A percentile compares a stretch with the other conserved stretches of the same genome.
These are phyloP conservation scores for Drosophila busckii DNA, from an alignment of 1,140 invertebrate species.

Conservation along the genomic window DNA sequence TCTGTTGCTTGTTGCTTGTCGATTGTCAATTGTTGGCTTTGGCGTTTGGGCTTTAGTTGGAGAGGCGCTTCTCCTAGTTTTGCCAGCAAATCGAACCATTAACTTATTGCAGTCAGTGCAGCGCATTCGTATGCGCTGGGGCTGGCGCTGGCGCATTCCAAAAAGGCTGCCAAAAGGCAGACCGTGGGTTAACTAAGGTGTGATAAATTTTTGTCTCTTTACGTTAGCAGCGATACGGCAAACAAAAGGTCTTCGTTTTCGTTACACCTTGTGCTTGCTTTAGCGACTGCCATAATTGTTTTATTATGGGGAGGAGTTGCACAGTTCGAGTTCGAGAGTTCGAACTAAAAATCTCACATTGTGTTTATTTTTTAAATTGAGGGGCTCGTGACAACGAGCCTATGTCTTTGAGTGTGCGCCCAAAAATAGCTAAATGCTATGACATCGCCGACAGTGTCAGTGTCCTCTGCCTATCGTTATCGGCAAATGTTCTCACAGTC, in stretches of 20 bases:
- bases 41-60: slow-evolving; percentile 38
- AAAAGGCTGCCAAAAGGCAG: slow-evolving; percentile 54
- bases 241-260: slow-evolving; percentile 40
- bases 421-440: slow-evolving; percentile 40
- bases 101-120: slow-evolving; percentile 73
- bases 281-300: slow-evolving; percentile 61
- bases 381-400: too few species aligned
- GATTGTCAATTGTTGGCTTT: slow-evolving; percentile 20
- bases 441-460: slow-evolving; percentile 21
- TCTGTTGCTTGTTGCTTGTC: slow-evolving; percentile 6
- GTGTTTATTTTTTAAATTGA: too few species aligned
- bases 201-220: slow-evolving; percentile 68
- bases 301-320: slow-evolving; percentile 45
- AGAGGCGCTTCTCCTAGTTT: slow-evolving; percentile 59
- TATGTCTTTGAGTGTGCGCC: too few species aligned
- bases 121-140: slow-evolving; percentile 32
- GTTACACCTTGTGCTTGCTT: not conserved
- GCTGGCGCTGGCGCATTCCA: slow-evolving; percentile 52
- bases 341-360: too few species aligned
- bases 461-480: too few species aligned
- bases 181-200: slow-evolving; percentile 75
- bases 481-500: slow-evolving; percentile 41
- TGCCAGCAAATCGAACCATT: slow-evolving; percentile 66
- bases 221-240: slow-evolving; percentile 57
- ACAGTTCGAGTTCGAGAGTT: slow-evolving; percentile 1